A percentile compares a stretch with the other conserved stretches of the same genome.
Evolutionary conservation across 92 coral and sea anemone species (phyloP).

Genomic region (Epizoanthus fatuus): DNA sequence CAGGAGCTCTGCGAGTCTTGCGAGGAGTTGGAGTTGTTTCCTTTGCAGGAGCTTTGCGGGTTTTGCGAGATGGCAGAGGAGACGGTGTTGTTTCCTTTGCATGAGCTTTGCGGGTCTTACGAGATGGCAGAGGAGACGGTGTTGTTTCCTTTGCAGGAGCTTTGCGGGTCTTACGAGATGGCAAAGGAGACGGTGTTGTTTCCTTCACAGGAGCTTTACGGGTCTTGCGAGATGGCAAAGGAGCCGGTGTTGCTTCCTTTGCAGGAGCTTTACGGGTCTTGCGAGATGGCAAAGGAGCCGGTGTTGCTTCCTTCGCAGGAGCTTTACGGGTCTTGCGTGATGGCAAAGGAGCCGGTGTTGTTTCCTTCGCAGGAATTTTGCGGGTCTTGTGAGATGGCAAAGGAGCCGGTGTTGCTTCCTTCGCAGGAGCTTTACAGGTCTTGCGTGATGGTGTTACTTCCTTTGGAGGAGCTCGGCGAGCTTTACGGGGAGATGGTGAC

Average conservation of each 20-base stretch:
- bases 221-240: neutral
- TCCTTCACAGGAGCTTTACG: neutral
- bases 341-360: neutral
- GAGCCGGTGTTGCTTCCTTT: neutral
- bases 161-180: constrained; percentile 15
- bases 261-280: constrained; percentile 3
- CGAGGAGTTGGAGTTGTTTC: neutral
- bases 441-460: constrained; percentile 6
- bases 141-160: neutral
- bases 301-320: neutral
- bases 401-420: neutral
- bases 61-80: constrained; percentile 19
- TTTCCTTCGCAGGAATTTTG: neutral
- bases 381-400: constrained; percentile 14
- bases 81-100: neutral
- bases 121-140: neutral
- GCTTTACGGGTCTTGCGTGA: constrained; percentile 15
- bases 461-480: constrained; percentile 24
- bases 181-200: neutral
- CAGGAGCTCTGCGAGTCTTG: constrained; percentile 8
- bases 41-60: neutral
- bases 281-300: neutral
- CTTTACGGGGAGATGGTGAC: constrained; percentile 1
- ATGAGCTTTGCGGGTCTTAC: constrained; percentile 4
- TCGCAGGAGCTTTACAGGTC: neutral